Evolutionary conservation across 1,140 invertebrate species (phyloP), one percentile per base, ranked within the genome.

Genomic region (Calephelis virginiensis): DNA sequence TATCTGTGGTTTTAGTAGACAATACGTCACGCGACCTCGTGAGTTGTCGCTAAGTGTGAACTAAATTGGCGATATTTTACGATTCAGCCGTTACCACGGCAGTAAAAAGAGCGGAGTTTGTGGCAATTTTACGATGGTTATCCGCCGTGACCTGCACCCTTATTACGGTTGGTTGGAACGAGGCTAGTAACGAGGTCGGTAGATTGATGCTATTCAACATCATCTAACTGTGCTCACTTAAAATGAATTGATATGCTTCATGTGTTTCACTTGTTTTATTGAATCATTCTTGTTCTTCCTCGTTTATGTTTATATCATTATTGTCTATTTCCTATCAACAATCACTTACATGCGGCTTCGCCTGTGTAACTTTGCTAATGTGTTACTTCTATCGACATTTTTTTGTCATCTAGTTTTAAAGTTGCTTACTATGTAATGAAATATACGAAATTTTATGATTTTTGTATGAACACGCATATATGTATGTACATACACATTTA

Each of bases 51-150:
- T 76, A 79, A 84, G 75, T 83, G 86, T 79, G 81, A 81, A 82
- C 76, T 85, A 86, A 83, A 88, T 85, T 85, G 83, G 77, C 71
- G 81, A 86, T 86, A 86, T 85, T 86, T 89, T 88, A 89, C 78
- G 84, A 81, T 61, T 62, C 14, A 64, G 77, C 75, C 79, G 82
- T 86, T 81, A 84, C 81, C 64, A 70, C 63, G 77, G 75, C 74
- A 76, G 82, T 82, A 85, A 84, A 85, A 73, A 73, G 76, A 73
- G 74, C 69, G 73, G 73, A 74, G 74, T 80, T 78, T 78, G 81
- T 72, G 77, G 76, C 72, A 73, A 74, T 82, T 83, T 87, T 86
- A 86, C 77, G 82, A 82, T 74, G 73, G 74, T 76, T 77, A 77
- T 76, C 82, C 77, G 68, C 71, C 76, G 78, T 78, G 84, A 80